A percentile compares a stretch with the other conserved stretches of the same genome.
These are phyloP conservation scores for Agrotis exclamationis DNA, from an alignment of 2,888 invertebrate genomes.

Conservation along the genomic window DNA sequence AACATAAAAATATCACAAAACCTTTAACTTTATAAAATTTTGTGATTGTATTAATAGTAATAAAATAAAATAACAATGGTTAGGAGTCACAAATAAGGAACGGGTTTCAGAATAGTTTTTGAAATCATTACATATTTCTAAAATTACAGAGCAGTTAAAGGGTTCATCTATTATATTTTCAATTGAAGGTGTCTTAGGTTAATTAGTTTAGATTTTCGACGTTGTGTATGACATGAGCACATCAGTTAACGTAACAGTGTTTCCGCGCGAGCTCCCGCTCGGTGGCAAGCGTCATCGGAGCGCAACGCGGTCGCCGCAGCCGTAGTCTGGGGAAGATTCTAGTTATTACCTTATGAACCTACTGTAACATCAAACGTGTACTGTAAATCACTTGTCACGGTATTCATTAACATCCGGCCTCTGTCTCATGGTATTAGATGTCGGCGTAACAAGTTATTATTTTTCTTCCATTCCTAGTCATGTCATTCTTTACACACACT, in stretches of 20 bases:
- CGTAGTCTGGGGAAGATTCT: constrained; percentile 37
- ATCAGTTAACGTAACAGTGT: constrained; percentile 66
- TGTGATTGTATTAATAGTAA: no score
- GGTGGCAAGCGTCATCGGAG: constrained; percentile 45
- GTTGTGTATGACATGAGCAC: constrained; percentile 39
- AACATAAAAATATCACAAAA: background rate
- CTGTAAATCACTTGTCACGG: background rate
- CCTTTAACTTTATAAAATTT: no score
- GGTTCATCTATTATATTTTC: no score
- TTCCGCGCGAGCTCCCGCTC: constrained; percentile 64
- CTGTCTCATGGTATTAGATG: background rate
- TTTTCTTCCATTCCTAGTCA: background rate
- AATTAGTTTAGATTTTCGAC: constrained; percentile 13
- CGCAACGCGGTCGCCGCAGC: constrained; percentile 61
- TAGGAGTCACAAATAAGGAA: no score
- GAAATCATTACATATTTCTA: no score
- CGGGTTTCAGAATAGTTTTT: background rate
- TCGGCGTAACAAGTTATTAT: background rate
- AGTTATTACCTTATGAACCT: constrained; percentile 26
- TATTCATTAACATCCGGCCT: background rate
- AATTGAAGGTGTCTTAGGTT: background rate
- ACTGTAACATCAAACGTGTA: constrained; percentile 15
- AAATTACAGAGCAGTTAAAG: no score
- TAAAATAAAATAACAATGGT: no score
- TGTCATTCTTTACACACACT: background rate